Evolutionary conservation across 2,888 invertebrate species (phyloP), one percentile per base, ranked within the genome.

Genomic region (Stomorhina lunata): DNA sequence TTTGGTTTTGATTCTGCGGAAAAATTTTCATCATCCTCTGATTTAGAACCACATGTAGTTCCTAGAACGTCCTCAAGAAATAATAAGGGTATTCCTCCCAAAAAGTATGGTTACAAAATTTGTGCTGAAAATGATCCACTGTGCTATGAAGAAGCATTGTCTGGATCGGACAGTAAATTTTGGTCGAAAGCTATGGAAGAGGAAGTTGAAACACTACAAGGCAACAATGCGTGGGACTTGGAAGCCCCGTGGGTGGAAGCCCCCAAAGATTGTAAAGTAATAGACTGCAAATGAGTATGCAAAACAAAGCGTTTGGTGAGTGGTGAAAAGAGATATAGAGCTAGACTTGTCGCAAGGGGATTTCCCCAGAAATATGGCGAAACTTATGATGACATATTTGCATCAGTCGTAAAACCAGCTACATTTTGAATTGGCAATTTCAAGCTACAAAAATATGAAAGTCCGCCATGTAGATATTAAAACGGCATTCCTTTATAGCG

Each of bases 281-380:
- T 79, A 37, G 72, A 48, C 15, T 61, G 69, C 40, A 75, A 75
- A 34, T 78, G 81, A 75, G 68, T 78, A 1, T 82, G 15, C 22
- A 80, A 80, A 37, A n/a, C 40, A 4, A 80, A 83, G 48, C 10
- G 25, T 1, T 25, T 34, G 9, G 53, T 22, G 4, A 65, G 63
- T 37, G 75, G 73, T 40, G 50, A 61, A 15, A 48, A 37, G 12
- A 72, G 37, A n/a, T 61, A 61, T 17, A 72, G 17, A 20, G 61
- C 72, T 6, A 59, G 59, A 37, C 22, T 72, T 12, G 75, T 82
- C 10, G 71, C 78, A 37, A 72, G 43, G 20, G 73, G 73, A 7
- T 77, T 83, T 69, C 69, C 78, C 0, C 75, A 72, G 32, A 72
- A 55, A 4, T 72, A 72, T 12, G 72, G 65, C 4, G 48, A 45